These are phyloP conservation scores for Anabacerthia variegaticeps DNA, from an alignment of 2,797 vertebrate genomes.

Conservation along the genomic window DNA sequence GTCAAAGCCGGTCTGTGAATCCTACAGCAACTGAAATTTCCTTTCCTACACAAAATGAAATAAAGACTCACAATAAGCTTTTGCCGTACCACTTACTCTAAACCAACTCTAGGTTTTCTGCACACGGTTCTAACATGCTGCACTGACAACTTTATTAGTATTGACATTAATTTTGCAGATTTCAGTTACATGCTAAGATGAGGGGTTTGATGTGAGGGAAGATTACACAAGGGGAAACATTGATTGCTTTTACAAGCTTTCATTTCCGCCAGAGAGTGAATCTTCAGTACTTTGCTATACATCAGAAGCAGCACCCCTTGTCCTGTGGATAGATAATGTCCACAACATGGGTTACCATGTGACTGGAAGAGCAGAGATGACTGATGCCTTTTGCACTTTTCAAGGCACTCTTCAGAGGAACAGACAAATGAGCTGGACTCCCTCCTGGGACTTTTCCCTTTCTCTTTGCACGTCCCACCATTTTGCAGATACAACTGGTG, in stretches of 20 bases:
- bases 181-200: background rate
- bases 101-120: background rate
- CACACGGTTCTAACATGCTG: background rate
- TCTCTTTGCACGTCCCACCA: background rate
- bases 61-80: background rate
- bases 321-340: background rate
- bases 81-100: background rate
- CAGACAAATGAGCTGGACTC: background rate
- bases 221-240: background rate
- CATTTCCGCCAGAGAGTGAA: background rate
- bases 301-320: background rate
- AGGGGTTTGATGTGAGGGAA: background rate
- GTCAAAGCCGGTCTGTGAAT: constrained; percentile 7
- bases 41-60: background rate
- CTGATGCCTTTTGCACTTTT: background rate
- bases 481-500: background rate
- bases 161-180: constrained; percentile 34
- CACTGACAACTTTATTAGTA: constrained; percentile 13
- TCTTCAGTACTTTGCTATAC: background rate
- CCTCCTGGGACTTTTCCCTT: background rate
- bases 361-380: background rate
- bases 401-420: background rate
- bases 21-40: constrained; percentile 4
- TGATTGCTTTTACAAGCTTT: background rate
- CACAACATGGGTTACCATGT: background rate